A percentile compares a stretch with the other conserved stretches of the same genome.
Evolutionary conservation across 2,888 invertebrate genomes (phyloP).

Genomic region (Ophion ventricosus): DNA sequence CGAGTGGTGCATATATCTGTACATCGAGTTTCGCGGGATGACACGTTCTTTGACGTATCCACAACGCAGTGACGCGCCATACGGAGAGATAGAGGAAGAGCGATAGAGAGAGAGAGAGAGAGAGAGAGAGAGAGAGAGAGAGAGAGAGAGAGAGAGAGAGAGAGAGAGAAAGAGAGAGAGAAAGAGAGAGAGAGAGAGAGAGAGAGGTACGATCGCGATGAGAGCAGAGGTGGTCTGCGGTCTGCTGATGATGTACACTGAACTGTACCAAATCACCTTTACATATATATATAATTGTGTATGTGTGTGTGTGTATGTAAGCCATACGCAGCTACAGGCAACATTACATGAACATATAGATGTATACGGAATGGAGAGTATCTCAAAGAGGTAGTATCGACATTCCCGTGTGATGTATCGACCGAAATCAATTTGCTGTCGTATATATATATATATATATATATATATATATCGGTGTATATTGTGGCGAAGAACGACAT

Average conservation of each 20-base stretch:
- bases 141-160: no score
- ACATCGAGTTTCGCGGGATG: background rate
- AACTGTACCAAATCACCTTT: background rate
- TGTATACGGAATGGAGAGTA: constrained; percentile 12
- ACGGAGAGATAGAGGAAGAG: no score
- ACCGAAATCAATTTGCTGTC: constrained; percentile 57
- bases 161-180: no score
- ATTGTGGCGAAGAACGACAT: background rate
- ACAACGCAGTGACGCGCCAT: background rate
- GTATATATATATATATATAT: background rate
- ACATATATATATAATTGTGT: no score
- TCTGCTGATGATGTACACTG: constrained; percentile 39
- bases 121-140: no score
- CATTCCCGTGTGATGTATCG: constrained; percentile 53
- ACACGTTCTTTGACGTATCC: constrained; percentile 40
- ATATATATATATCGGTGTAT: no score
- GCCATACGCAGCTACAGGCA: background rate
- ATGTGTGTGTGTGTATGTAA: background rate
- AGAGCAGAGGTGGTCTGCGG: constrained; percentile 40
- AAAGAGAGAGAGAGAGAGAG: no score
- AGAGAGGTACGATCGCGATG: constrained; percentile 13
- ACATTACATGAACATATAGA: background rate
- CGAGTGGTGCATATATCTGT: background rate
- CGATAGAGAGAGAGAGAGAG: no score
- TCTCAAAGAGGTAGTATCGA: constrained; percentile 48